Evolutionary conservation across 2,888 invertebrate species (phyloP).

Genomic region (Pyrrhopygopsis socrates): DNA sequence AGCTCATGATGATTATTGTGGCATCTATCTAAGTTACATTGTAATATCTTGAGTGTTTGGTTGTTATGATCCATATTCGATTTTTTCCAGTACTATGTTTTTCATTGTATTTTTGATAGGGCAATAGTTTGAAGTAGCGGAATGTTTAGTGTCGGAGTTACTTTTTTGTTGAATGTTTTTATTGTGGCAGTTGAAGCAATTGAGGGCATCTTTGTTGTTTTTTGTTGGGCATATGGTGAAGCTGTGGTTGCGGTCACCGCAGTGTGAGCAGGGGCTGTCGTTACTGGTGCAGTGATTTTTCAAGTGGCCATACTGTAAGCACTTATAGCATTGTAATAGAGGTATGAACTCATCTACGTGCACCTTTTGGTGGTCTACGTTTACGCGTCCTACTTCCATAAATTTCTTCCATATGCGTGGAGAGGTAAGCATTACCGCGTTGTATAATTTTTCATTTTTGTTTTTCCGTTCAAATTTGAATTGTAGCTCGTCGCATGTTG

Average conservation of each 20-base stretch:
- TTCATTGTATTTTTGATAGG: neutral
- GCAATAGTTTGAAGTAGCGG: neutral
- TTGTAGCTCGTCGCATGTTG: neutral
- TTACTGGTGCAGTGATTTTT: slow-evolving; percentile 27
- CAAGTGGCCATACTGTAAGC: slow-evolving; percentile 32
- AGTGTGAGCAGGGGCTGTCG: slow-evolving; percentile 45
- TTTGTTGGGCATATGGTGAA: no score
- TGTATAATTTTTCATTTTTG: slow-evolving; percentile 28
- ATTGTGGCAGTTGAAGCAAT: no score
- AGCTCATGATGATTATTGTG: slow-evolving; percentile 37
- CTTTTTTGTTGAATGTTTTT: no score
- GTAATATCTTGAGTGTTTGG: neutral
- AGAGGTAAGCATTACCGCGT: slow-evolving; percentile 30
- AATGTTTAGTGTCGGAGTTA: neutral
- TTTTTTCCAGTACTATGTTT: neutral
- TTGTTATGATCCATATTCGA: neutral
- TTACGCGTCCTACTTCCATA: neutral
- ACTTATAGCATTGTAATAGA: no score
- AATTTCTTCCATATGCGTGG: slow-evolving; percentile 15
- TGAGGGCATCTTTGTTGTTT: no score
- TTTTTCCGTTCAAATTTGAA: slow-evolving; percentile 4
- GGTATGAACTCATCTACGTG: slow-evolving; percentile 34
- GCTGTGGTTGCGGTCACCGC: neutral
- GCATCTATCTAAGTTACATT: slow-evolving; percentile 45
- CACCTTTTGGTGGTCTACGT: slow-evolving; percentile 56